Evolutionary conservation across 1,140 invertebrate species (phyloP).

Genomic region (Saccostrea glomerata): DNA sequence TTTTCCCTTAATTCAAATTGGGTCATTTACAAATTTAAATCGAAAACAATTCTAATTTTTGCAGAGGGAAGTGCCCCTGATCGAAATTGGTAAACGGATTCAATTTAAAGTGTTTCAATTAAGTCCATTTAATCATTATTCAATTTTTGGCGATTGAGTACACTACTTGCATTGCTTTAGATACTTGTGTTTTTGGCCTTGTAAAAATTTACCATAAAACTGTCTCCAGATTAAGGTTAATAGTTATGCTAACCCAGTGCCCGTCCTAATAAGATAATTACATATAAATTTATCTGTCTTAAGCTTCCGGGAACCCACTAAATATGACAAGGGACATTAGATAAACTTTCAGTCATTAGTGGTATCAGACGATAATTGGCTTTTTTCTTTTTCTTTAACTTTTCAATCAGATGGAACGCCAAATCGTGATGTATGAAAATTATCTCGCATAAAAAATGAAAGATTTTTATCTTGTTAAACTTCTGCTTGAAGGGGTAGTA

Average conservation of each 20-base stretch:
- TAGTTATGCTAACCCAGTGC: background rate
- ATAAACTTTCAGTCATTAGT: background rate
- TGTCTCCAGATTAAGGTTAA: conserved; percentile 30
- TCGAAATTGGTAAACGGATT: background rate
- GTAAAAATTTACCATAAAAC: background rate
- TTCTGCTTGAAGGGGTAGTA: background rate
- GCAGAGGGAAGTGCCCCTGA: too few species aligned
- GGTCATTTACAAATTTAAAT: too few species aligned
- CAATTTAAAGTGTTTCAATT: conserved; percentile 1
- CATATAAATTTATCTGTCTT: conserved; percentile 8
- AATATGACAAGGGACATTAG: background rate
- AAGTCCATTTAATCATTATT: background rate
- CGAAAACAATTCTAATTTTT: too few species aligned
- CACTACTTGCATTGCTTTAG: background rate
- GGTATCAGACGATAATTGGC: background rate
- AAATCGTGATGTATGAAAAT: background rate
- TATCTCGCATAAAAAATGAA: conserved; percentile 2
- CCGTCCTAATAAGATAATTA: background rate
- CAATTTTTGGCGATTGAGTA: background rate
- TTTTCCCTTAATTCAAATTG: too few species aligned
- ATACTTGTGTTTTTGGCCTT: background rate
- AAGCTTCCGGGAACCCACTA: background rate
- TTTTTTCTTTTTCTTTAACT: background rate
- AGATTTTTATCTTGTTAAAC: background rate
- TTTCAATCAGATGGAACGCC: background rate